Conservation (phyloP, 2,888 invertebrate genomes). For the Toxonevra muliebris region DNA sequence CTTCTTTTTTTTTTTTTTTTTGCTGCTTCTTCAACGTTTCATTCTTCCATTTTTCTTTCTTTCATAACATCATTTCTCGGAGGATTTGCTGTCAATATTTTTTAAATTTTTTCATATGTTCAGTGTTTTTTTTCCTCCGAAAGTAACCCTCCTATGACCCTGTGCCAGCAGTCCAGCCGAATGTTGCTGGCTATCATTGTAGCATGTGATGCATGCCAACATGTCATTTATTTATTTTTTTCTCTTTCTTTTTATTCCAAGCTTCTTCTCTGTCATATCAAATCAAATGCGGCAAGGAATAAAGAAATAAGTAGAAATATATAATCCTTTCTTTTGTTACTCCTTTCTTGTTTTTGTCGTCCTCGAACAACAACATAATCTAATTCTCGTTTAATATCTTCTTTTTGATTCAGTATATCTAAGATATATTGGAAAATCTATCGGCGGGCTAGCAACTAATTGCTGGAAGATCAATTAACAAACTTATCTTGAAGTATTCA, state of each 20-base stretch:
- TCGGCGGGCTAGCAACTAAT: too few relatives aligned
- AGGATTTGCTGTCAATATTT: conserved; percentile 35
- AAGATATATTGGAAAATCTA: too few relatives aligned
- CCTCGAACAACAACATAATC: too few relatives aligned
- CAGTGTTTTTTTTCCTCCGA: conserved; percentile 9
- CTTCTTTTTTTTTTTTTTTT: not conserved
- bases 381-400: too few relatives aligned
- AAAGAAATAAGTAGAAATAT: not conserved
- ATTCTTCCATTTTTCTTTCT: not conserved
- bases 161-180: too few relatives aligned
- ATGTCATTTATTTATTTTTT: conserved; percentile 6
- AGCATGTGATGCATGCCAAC: conserved; percentile 8
- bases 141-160: too few relatives aligned
- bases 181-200: conserved; percentile 3
- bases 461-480: too few relatives aligned
- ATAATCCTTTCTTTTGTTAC: too few relatives aligned
- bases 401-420: too few relatives aligned
- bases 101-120: conserved; percentile 22
- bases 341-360: too few relatives aligned
- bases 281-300: not conserved
- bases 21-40: conserved; percentile 3
- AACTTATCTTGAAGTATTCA: too few relatives aligned
- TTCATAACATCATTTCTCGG: conserved; percentile 29
- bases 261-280: too few relatives aligned
- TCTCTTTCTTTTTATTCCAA: not conserved